Evolutionary conservation across 2,888 invertebrate species (phyloP).

Genomic region (Aporophyla nigra): DNA sequence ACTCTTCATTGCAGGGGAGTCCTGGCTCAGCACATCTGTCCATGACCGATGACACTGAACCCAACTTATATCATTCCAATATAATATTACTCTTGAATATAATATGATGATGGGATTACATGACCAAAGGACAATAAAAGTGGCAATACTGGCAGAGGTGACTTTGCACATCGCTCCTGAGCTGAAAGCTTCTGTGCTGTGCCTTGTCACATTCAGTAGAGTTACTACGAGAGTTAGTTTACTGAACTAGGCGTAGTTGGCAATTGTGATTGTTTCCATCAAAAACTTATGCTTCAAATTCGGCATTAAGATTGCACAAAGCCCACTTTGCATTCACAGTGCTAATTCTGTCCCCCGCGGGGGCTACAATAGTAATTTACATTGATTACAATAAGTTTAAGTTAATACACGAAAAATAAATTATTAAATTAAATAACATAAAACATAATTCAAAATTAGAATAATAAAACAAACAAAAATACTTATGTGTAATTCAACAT

Average conservation of each 20-base stretch:
- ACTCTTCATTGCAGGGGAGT: neutral
- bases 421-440: neutral
- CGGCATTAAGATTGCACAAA: neutral
- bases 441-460: neutral
- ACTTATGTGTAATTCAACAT: neutral
- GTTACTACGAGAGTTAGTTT: neutral
- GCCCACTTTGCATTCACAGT: neutral
- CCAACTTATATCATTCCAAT: neutral
- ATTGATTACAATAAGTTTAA: neutral
- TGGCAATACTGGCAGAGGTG: neutral
- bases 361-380: neutral
- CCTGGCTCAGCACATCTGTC: neutral
- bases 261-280: neutral
- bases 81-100: neutral
- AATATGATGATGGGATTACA: neutral
- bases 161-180: neutral
- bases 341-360: neutral
- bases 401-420: neutral
- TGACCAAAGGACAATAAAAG: neutral
- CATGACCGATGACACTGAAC: neutral
- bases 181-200: too few species aligned
- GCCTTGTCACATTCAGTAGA: neutral
- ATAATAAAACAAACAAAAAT: neutral
- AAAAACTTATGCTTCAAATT: neutral
- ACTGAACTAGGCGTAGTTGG: neutral